Evolutionary conservation across 1,140 invertebrate species (phyloP).

Genomic region (Conus betulinus): DNA sequence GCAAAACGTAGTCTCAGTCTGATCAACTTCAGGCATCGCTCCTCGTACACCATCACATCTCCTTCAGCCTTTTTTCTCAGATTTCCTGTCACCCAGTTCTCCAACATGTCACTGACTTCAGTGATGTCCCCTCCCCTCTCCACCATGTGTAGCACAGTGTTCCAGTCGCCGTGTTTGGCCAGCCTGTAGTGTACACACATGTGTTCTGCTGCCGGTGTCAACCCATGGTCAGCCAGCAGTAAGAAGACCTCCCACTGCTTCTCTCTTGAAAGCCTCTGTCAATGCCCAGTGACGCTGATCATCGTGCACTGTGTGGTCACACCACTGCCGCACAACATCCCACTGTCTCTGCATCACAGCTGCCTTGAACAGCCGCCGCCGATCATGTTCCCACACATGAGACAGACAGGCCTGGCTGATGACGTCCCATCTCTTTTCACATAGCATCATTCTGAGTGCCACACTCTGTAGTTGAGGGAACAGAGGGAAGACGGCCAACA

Average conservation of each 20-base stretch:
- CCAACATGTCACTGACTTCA: background rate
- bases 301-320: background rate
- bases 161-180: constrained; percentile 1
- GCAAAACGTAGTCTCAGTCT: too few relatives aligned
- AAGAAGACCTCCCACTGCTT: background rate
- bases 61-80: too few relatives aligned
- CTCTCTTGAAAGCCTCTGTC: background rate
- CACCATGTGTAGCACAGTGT: background rate
- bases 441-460: background rate
- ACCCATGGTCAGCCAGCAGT: constrained; percentile 8
- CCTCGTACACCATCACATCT: too few relatives aligned
- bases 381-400: constrained; percentile 7
- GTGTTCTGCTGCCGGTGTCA: background rate
- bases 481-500: background rate
- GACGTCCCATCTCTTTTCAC: constrained; percentile 8
- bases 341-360: constrained; percentile 20
- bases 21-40: too few relatives aligned
- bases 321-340: background rate
- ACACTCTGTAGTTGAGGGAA: background rate
- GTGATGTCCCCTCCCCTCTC: background rate
- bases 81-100: background rate
- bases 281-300: constrained; percentile 13
- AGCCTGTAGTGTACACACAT: background rate
- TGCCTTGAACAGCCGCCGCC: constrained; percentile 4
- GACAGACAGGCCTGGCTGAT: background rate